Evolutionary conservation across 2,888 invertebrate genomes (phyloP).

Genomic region (Thumatha senex): DNA sequence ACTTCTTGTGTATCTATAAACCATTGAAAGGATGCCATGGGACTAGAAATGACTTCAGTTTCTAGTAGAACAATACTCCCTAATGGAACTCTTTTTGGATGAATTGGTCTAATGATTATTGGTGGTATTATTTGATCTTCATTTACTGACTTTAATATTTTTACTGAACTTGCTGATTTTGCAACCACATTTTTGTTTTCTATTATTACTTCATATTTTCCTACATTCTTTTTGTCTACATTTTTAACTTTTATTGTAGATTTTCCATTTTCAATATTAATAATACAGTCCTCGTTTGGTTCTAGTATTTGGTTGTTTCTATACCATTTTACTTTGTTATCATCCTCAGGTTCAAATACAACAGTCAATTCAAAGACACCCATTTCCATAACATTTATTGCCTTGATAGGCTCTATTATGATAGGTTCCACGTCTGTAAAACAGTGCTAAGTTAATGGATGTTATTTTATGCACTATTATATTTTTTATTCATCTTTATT

Average conservation of each 20-base stretch:
- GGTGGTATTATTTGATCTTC: constrained; percentile 87
- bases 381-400: constrained; percentile 87
- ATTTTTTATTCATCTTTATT: background rate
- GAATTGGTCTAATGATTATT: constrained; percentile 87
- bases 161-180: constrained; percentile 92
- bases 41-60: constrained; percentile 89
- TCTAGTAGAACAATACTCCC: constrained; percentile 92
- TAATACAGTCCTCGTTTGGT: constrained; percentile 84
- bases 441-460: constrained; percentile 38
- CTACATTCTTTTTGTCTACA: constrained; percentile 89
- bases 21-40: constrained; percentile 94
- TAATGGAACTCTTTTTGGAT: constrained; percentile 87
- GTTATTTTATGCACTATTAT: background rate
- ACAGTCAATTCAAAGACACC: constrained; percentile 88
- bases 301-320: constrained; percentile 91
- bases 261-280: constrained; percentile 84
- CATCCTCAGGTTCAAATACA: constrained; percentile 87
- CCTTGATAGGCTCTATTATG: constrained; percentile 90
- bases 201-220: constrained; percentile 95
- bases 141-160: constrained; percentile 85
- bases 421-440: constrained; percentile 80
- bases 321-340: constrained; percentile 92
- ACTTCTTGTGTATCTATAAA: constrained; percentile 90
- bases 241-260: constrained; percentile 87
- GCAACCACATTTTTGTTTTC: constrained; percentile 90